Percentiles rank a stretch among this genome's conserved stretches.
These are phyloP conservation scores for Drosophila jambulina DNA, from an alignment of 1,140 invertebrate species.

Conservation along the genomic window DNA sequence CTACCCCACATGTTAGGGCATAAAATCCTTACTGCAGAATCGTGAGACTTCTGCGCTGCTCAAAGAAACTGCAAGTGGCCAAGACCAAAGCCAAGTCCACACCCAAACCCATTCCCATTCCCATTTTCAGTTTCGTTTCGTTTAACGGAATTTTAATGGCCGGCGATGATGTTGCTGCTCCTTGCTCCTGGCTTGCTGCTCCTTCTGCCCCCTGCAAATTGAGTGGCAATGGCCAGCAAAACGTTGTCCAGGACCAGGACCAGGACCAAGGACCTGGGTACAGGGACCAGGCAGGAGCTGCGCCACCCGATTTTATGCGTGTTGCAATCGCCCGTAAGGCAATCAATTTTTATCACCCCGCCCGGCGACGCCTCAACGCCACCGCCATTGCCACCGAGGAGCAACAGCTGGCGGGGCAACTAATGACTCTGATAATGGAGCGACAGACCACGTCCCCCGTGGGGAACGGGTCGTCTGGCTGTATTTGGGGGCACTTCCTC, in stretches of 20 bases:
- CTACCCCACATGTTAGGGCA: conserved; percentile 3
- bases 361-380: neutral
- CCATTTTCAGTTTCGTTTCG: conserved; percentile 25
- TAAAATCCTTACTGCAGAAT: conserved; percentile 37
- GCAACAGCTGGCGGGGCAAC: conserved; percentile 49
- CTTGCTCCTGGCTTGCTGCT: neutral
- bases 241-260: neutral
- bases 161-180: conserved; percentile 29
- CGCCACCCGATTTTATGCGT: conserved; percentile 49
- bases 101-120: neutral
- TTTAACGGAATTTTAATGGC: conserved; percentile 47
- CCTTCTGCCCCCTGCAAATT: conserved; percentile 29
- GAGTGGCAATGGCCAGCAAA: conserved; percentile 59
- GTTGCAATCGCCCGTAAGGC: conserved; percentile 49
- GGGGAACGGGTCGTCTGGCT: neutral
- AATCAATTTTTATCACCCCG: conserved; percentile 67
- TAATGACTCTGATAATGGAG: conserved; percentile 39
- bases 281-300: neutral
- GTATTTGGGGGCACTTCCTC: neutral
- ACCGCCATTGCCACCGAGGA: neutral
- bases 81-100: neutral
- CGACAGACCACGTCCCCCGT: neutral
- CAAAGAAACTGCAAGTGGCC: conserved; percentile 25
- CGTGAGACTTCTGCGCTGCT: conserved; percentile 28
- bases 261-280: neutral